A percentile compares a stretch with the other conserved stretches of the same genome.
Conservation (phyloP, 2,888 invertebrate species). For the Drosophila niveifrons region DNA sequence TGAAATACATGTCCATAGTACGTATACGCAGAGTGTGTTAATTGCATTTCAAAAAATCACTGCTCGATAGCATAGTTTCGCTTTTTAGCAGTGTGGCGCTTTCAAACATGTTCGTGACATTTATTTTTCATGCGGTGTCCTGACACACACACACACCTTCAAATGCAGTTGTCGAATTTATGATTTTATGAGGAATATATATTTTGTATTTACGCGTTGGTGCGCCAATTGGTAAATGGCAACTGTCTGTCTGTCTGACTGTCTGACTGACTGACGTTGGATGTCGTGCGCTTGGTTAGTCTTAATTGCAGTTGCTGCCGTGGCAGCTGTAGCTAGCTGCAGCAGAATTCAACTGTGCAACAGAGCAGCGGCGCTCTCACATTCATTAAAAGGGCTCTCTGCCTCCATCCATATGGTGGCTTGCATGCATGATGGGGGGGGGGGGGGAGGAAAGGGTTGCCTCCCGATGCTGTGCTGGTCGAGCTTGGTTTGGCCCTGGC, state of each 20-base stretch:
- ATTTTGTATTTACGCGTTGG: not conserved
- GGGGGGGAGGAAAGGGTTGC: constrained; percentile 36
- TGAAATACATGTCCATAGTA: constrained; percentile 5
- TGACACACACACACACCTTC: constrained; percentile 54
- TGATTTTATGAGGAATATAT: constrained; percentile 65
- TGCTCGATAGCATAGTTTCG: not conserved
- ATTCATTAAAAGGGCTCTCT: constrained; percentile 74
- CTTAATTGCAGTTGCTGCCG: constrained; percentile 67
- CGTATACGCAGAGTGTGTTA: constrained; percentile 11
- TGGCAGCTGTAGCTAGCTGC: constrained; percentile 1
- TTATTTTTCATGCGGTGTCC: constrained; percentile 5
- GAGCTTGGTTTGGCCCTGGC: constrained; percentile 47
- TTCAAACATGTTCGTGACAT: not conserved
- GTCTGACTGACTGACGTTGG: constrained; percentile 29
- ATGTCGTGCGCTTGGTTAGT: constrained; percentile 68
- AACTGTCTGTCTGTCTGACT: not conserved
- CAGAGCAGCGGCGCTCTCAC: constrained; percentile 66
- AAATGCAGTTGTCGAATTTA: constrained; percentile 72
- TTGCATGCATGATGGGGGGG: constrained; percentile 26
- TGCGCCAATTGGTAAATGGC: constrained; percentile 5
- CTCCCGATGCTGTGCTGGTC: constrained; percentile 20
- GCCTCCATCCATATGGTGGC: constrained; percentile 31
- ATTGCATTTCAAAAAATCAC: constrained; percentile 8
- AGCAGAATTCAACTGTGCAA: constrained; percentile 25
- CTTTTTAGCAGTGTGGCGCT: not conserved